Evolutionary conservation across 2,888 invertebrate species (phyloP), one percentile per base, ranked within the genome.

Genomic region (Agrotis ipsilon): DNA sequence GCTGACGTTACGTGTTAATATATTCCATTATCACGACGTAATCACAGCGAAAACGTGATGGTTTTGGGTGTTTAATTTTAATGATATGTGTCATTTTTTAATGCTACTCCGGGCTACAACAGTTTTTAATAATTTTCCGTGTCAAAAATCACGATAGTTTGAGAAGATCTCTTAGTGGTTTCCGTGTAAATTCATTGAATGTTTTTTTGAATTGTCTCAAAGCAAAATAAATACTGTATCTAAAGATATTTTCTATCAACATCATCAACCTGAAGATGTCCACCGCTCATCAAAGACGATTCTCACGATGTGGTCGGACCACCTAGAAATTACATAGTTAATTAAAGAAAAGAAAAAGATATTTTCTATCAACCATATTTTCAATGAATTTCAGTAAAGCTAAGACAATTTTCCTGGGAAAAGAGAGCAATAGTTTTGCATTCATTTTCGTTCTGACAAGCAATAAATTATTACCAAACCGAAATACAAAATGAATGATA

Each of bases 1-100:
- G 61, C 54, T 59, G 54, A 68, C 61, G 39, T 16, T 55, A 64
- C 51, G 54, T 75, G 62, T 80, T 77, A 45, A 78, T 61, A 70
- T 78, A 58, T 78, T 52, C 32, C 48, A 61, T 61, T 52, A 39
- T 59, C 49, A 62, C 61, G 43, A 59, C 61, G 32, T 27, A n/a
- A 49, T 76, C 61, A 68, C 21, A 61, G n/a, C 39, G 14, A 14
- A 3, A 39, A 19, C 18, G 54, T 55, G 70, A 43, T 9, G 27
- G 7, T 1, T 18, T 39, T 32, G 39, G 64, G 45, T 52, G 27
- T 52, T 74, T 58, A 58, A 78, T 48, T 76, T 45, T 45, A 27
- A 27, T 27, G n/a, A n/a, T 27, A 18, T 1, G 11, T 32, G 7
- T 1, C 18, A 24, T n/a, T 52, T 7, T 24, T 18, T 52, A 24